Percentiles rank a stretch among this genome's conserved stretches.
Conservation (phyloP, 1,140 invertebrate species). For the Euborellia annulipes region DNA sequence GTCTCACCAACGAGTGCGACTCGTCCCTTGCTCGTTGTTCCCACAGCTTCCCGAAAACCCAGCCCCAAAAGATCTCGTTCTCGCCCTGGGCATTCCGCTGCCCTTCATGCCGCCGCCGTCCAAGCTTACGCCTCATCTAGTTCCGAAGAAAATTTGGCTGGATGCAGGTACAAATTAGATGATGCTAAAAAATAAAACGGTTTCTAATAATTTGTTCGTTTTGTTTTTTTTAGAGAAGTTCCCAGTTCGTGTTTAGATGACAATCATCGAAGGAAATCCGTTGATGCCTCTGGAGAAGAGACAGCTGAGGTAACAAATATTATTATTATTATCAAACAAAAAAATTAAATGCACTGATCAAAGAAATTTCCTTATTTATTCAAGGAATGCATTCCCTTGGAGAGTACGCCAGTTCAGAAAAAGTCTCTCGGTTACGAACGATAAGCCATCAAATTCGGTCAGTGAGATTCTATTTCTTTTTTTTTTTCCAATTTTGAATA, state of each 20-base stretch:
- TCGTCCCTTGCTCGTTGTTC: constrained; percentile 17
- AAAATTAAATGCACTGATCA: neutral
- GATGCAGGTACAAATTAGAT: constrained; percentile 18
- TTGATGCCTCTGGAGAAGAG: constrained; percentile 24
- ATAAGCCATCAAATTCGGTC: constrained; percentile 55
- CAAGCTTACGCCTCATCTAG: constrained; percentile 32
- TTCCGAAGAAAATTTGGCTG: constrained; percentile 32
- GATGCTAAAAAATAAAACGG: constrained; percentile 19
- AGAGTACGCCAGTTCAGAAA: constrained; percentile 32
- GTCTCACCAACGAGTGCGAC: constrained; percentile 31
- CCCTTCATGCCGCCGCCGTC: too few species aligned
- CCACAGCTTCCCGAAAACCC: constrained; percentile 25
- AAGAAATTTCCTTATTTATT: neutral
- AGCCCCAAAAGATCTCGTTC: constrained; percentile 31
- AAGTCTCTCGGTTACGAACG: constrained; percentile 42
- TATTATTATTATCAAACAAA: too few species aligned
- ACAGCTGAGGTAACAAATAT: constrained; percentile 23
- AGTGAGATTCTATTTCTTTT: constrained; percentile 4
- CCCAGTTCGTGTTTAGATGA: constrained; percentile 10
- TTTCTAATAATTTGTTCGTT: constrained; percentile 1
- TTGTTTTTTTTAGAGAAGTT: constrained; percentile 13
- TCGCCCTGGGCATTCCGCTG: constrained; percentile 23
- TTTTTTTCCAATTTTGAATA: constrained; percentile 7
- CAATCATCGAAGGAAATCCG: constrained; percentile 2
- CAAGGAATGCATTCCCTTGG: constrained; percentile 9